phyloP scores from a whole-genome alignment of 2,797 vertebrate species.

The Hyperoplus immaculatus region DNA sequence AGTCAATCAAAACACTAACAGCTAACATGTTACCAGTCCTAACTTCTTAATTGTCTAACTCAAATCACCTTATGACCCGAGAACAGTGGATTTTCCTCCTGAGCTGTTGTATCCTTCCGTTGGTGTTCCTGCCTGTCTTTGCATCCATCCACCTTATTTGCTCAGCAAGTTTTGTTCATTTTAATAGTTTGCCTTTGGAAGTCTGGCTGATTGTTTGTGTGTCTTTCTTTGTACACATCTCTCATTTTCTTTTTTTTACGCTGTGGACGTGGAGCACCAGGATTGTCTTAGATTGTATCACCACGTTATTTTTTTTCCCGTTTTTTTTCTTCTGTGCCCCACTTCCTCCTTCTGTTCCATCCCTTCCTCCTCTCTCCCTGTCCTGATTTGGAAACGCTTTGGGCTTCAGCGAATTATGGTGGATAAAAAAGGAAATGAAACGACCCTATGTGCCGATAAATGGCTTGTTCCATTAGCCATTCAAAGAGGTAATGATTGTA shows the following conservation, averaged over 20 bases:
- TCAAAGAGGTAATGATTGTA: conserved; percentile 13
- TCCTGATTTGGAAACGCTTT: conserved; percentile 85
- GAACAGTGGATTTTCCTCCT: conserved; percentile 44
- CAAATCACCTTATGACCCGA: conserved; percentile 37
- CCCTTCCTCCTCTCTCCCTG: conserved; percentile 68
- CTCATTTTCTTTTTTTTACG: conserved; percentile 52
- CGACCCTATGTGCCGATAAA: conserved; percentile 35
- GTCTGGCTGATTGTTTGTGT: conserved; percentile 60
- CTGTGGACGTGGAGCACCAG: conserved; percentile 53
- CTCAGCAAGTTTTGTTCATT: conserved; percentile 49
- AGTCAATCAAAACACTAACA: conserved; percentile 55
- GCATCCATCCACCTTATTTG: conserved; percentile 52
- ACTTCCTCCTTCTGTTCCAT: conserved; percentile 77
- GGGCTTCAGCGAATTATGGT: conserved; percentile 78
- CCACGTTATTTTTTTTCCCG: conserved; percentile 33
- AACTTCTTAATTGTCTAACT: conserved; percentile 37
- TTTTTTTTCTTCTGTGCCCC: conserved; percentile 53
- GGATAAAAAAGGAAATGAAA: conserved; percentile 42
- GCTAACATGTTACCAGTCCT: conserved; percentile 51
- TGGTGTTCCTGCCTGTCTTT: conserved; percentile 60
- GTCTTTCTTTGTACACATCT: conserved; percentile 55
- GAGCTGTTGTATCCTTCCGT: conserved; percentile 44
- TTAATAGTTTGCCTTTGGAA: conserved; percentile 51
- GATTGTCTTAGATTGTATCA: conserved; percentile 63
- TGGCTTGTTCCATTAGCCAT: conserved; percentile 21